A percentile compares a stretch with the other conserved stretches of the same genome.
Evolutionary conservation across 2,888 invertebrate species (phyloP).

Genomic region (Odontomyia ornata): DNA sequence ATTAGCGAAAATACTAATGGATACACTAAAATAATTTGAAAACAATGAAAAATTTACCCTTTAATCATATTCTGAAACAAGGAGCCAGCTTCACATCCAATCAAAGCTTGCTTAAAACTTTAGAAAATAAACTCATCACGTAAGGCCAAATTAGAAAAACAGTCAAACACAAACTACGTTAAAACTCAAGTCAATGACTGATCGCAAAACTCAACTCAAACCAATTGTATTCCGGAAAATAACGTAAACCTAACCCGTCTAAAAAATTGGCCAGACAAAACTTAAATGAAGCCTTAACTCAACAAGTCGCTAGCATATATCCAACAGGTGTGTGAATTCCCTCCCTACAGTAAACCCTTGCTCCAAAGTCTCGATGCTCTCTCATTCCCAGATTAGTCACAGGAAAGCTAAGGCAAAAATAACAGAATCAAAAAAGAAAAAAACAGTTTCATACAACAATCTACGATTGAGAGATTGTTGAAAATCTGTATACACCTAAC

Average conservation of each 20-base stretch:
- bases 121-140: background rate
- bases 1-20: background rate
- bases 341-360: background rate
- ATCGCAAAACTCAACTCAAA: conserved; percentile 9
- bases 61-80: conserved; percentile 33
- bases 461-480: background rate
- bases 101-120: background rate
- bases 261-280: conserved; percentile 34
- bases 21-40: background rate
- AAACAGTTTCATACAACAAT: background rate
- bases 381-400: too few relatives aligned
- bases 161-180: background rate
- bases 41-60: conserved; percentile 22
- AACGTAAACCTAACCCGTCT: conserved; percentile 21
- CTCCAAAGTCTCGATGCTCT: background rate
- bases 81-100: conserved; percentile 5
- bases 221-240: background rate
- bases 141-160: background rate
- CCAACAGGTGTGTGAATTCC: conserved; percentile 21
- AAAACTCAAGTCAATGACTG: background rate
- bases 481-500: background rate
- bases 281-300: conserved; percentile 34
- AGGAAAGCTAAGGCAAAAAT: background rate
- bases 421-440: background rate
- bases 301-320: conserved; percentile 32